Conservation (phyloP, 1,140 invertebrate genomes). For the Zaprionus taronus region DNA sequence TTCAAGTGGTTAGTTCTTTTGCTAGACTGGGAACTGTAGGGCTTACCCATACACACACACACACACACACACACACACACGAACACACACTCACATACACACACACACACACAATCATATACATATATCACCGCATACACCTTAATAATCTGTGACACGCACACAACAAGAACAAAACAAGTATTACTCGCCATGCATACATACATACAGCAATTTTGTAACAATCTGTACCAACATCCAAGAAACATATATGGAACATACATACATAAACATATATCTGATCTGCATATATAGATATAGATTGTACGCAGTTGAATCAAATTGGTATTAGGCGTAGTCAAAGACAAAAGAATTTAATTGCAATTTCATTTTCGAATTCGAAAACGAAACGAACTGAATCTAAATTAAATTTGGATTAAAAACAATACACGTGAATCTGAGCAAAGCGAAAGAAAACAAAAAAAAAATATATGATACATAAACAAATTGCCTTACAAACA, state of each 20-base stretch:
- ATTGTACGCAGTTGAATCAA: conserved; percentile 42
- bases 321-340: conserved; percentile 46
- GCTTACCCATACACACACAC: neutral
- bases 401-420: conserved; percentile 82
- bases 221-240: neutral
- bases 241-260: conserved; percentile 5
- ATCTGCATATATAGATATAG: conserved; percentile 27
- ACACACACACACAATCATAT: neutral
- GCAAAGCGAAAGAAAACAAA: conserved; percentile 45
- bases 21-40: neutral
- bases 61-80: neutral
- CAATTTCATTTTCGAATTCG: conserved; percentile 61
- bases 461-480: conserved; percentile 34
- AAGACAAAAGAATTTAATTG: conserved; percentile 53
- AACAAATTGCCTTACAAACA: conserved; percentile 82
- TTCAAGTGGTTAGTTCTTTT: neutral
- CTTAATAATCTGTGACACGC: neutral
- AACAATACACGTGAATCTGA: conserved; percentile 71
- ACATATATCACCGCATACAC: neutral
- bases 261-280: conserved; percentile 34
- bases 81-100: neutral
- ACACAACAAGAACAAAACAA: neutral
- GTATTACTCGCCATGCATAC: neutral
- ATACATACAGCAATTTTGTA: conserved; percentile 4
- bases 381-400: conserved; percentile 74